Evolutionary conservation across 2,888 invertebrate genomes (phyloP), one percentile per base, ranked within the genome.

Genomic region (Rhagonycha fulva): DNA sequence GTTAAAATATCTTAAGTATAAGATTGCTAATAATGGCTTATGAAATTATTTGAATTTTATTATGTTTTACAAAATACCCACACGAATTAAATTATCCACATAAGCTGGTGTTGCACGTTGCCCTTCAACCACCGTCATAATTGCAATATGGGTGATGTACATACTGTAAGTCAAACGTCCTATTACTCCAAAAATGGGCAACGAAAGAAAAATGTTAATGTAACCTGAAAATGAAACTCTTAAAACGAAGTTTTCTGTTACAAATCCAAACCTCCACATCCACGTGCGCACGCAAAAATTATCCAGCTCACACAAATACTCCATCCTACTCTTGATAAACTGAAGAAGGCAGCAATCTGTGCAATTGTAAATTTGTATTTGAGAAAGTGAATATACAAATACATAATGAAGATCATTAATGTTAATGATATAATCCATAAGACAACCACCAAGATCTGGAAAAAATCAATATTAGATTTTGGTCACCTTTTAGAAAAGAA

Each of bases 151-250:
- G 0, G 90, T 81, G 10, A 91, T 82, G 80, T 90, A 92, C 84
- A 91, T 88, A 9, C 90, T 90, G 79, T 89, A 91, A 0, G 90
- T 90, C 11, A 92, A 85, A 12, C 90, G 88, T 1, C 89, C 89
- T 0, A 90, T 86, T 11, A 90, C 84, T 84, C 90, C 89, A 88
- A 91, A 91, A 47, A 90, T 80, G 12, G 84, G 82, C 1, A 89
- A 82, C 0, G 90, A 90, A 0, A 91, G 84, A 77, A 91, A 88
- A 88, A 89, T 90, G 81, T 90, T 89, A 5, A 91, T 84, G 10
- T 89, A 87, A 79, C 90, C 90, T 90, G 76, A 72, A 84, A 82
- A 19, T 28, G 71, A 7, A 47, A 14, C 24, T 28, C 61, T 76
- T 76, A 80, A n/a, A 47, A n/a, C 7, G 2, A 47, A 47, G 7